phyloP scores from a whole-genome alignment of 2,113 vertebrate genomes.

The Arothron firmamentum region DNA sequence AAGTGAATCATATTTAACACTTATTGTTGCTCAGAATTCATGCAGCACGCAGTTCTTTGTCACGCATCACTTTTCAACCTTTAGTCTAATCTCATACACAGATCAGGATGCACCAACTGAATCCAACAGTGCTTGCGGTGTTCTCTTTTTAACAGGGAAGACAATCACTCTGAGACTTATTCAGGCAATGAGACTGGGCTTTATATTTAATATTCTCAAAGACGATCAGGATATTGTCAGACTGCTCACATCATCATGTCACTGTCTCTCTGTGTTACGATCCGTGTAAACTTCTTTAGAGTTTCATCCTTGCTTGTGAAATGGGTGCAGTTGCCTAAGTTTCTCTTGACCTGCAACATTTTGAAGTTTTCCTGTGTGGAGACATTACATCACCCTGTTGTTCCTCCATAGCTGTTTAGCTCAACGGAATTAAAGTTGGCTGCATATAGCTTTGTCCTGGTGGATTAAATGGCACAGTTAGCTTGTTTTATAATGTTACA shows the following conservation, averaged over 20 bases:
- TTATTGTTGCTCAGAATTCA: too few relatives aligned
- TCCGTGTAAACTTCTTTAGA: conserved; percentile 8
- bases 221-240: neutral
- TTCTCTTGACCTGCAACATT: conserved; percentile 9
- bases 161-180: neutral
- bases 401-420: conserved; percentile 40
- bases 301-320: neutral
- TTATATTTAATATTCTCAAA: neutral
- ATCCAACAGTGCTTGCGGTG: neutral
- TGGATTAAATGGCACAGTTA: conserved; percentile 43
- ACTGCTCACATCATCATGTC: too few relatives aligned
- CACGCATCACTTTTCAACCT: neutral
- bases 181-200: neutral
- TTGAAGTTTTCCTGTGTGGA: conserved; percentile 8
- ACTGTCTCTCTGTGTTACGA: conserved; percentile 13
- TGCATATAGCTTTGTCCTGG: conserved; percentile 20
- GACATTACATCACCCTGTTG: conserved; percentile 35
- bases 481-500: conserved; percentile 38
- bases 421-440: conserved; percentile 24
- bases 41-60: neutral
- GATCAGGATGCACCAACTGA: neutral
- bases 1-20: too few relatives aligned
- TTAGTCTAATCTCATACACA: neutral
- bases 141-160: neutral
- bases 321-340: neutral